phyloP scores from a whole-genome alignment of 2,797 vertebrate genomes.

The Crenuchus spilurus region DNA sequence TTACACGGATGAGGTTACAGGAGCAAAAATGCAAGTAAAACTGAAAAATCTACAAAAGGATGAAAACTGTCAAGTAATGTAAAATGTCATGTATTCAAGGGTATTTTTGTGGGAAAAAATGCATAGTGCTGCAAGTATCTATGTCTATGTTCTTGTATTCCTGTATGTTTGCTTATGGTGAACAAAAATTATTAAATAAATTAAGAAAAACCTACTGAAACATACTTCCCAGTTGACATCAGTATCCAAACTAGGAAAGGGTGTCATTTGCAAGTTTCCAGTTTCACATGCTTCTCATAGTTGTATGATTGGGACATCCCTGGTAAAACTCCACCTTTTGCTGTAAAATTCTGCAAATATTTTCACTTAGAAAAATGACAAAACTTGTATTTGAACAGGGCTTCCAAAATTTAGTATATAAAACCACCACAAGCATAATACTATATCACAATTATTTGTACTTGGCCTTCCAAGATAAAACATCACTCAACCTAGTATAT shows the following conservation, averaged over 20 bases:
- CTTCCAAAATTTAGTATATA: no score
- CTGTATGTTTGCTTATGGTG: not conserved
- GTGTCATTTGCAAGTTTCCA: conserved; percentile 4
- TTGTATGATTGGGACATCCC: no score
- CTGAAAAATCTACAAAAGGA: not conserved
- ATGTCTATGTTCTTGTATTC: not conserved
- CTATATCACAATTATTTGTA: not conserved
- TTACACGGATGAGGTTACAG: not conserved
- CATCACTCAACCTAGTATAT: not conserved
- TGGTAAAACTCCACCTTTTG: no score
- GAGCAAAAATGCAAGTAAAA: not conserved
- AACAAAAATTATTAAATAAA: not conserved
- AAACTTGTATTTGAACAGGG: no score
- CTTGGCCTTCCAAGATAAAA: not conserved
- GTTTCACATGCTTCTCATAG: not conserved
- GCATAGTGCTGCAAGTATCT: not conserved
- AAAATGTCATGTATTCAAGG: conserved; percentile 14
- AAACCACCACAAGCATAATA: not conserved
- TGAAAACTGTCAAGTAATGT: conserved; percentile 6
- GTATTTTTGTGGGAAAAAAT: not conserved
- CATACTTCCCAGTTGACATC: not conserved
- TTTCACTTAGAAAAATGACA: no score
- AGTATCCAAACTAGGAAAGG: conserved; percentile 4
- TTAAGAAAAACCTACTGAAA: not conserved
- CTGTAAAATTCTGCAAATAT: no score